Evolutionary conservation across 2,888 invertebrate species (phyloP), one percentile per base, ranked within the genome.

Genomic region (Limnephilus auricula): DNA sequence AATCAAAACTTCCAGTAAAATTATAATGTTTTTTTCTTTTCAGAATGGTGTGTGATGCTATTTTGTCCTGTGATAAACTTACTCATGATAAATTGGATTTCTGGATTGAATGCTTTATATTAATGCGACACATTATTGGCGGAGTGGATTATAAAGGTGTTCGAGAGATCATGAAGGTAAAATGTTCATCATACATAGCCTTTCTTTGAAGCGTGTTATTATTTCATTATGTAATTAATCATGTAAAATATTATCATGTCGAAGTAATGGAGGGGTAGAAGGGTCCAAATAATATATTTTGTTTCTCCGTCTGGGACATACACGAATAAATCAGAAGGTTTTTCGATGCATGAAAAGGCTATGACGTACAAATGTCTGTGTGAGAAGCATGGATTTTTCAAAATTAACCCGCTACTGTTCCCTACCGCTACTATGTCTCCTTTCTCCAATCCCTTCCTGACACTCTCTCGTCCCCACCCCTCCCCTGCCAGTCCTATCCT

Each of bases 81-180:
- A 96, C 96, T 6, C 98, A 98, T 94, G 97, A 97, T 93, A 97
- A 98, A 94, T 97, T 97, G 93, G 97, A 98, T 93, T 99, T 98
- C 95, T 99, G 99, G 99, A 97, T 98, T 89, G 97, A 98, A 94
- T 97, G 98, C 94, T 99, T 99, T 94, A 96, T 96, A 93, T 95
- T 99, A 6, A 97, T 99, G 90, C 96, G 98, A 93, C 97, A 97
- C 94, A 97, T 99, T 83, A 98, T 99, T 94, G 98, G 98, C 79
- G 98, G 98, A 91, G 99, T 99, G 1, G 99, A 99, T 95, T 99
- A 99, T 94, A 99, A 99, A 95, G 99, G 98, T 30, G 98, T 99
- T 0, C 95, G 98, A 93, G 98, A 98, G 96, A 98, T 99, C 92
- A 98, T 99, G 98, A 98, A 98, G 96, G 98, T 97, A 94, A 94